Evolutionary conservation across 2,888 invertebrate genomes (phyloP), one percentile per base, ranked within the genome.

Genomic region (Rotaria magnacalcarata): DNA sequence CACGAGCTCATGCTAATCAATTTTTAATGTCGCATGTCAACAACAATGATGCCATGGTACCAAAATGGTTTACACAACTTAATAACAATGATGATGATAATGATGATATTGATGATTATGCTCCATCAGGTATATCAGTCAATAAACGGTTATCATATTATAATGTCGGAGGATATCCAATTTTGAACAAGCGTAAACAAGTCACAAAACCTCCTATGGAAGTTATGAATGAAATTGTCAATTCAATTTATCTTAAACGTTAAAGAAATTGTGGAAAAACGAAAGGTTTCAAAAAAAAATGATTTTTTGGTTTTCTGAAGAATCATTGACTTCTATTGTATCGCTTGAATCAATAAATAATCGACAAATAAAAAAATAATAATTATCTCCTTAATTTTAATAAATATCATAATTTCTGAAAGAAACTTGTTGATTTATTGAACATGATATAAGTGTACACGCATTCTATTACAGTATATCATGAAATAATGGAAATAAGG

Each of bases 151-250:
- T 19, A 47, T 47, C 47, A 47, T 47, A 4, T 47, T 47, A 47
- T 24, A 80, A 80, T 47, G 14, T 5, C 11, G 67, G 67, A 67
- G 34, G 67, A 67, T 7, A 67, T 34, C 67, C 34, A 67, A 67
- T 5, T 16, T 47, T 47, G 14, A 80, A n/a, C 10, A 80, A 80
- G 14, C 80, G 80, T 47, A 80, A 80, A 80, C 80, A 43, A 80
- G 1, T 34, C 0, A 11, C 43, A n/a, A 80, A 80, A 80, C 80
- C 80, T n/a, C 80, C 80, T 47, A 80, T 80, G 80, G 80, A 80
- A 80, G 80, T 80, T 8, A 80, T 80, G 80, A 47, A 80, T 80
- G 80, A 80, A 47, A 80, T 80, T 80, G 80, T 80, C 43, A 80
- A 80, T 80, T 80, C 80, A 11, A 80, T 80, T 80, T 80, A 80